Percentiles rank a stretch among this genome's conserved stretches.
Evolutionary conservation across 1,140 invertebrate species (phyloP).

Genomic region (Nylanderia fulva): DNA sequence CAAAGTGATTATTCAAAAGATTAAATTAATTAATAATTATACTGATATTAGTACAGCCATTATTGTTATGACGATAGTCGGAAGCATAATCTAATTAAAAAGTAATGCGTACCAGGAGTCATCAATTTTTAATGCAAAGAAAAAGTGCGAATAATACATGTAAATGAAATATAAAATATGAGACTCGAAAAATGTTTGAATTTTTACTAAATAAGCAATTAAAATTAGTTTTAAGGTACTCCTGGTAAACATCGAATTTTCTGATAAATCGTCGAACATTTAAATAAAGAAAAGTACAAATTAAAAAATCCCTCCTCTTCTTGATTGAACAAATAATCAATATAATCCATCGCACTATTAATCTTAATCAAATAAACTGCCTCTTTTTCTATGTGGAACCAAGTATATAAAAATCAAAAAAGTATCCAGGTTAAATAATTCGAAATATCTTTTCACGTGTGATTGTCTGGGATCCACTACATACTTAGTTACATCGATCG

Average conservation of each 20-base stretch:
- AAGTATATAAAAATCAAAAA: slow-evolving; percentile 21
- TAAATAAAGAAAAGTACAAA: neutral
- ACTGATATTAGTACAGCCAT: slow-evolving; percentile 28
- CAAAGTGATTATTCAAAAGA: neutral
- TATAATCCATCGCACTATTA: neutral
- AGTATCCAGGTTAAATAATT: slow-evolving; percentile 22
- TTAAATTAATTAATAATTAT: neutral
- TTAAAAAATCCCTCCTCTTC: slow-evolving; percentile 5
- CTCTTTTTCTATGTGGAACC: slow-evolving; percentile 10
- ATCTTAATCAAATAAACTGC: neutral
- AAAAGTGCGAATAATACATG: neutral
- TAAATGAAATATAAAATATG: slow-evolving; percentile 6
- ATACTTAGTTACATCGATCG: slow-evolving; percentile 18
- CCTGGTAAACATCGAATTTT: slow-evolving; percentile 14
- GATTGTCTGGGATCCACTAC: slow-evolving; percentile 38
- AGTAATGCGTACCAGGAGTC: slow-evolving; percentile 29
- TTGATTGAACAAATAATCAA: slow-evolving; percentile 11
- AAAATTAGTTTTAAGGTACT: neutral
- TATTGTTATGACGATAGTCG: neutral
- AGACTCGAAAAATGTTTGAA: neutral
- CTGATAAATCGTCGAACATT: neutral
- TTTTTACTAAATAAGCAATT: neutral
- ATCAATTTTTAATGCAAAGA: neutral
- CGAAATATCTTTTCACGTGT: neutral
- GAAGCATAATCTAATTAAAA: slow-evolving; percentile 15